These are phyloP conservation scores for Carterocephalus palaemon DNA, from an alignment of 2,888 invertebrate species.

Conservation along the genomic window DNA sequence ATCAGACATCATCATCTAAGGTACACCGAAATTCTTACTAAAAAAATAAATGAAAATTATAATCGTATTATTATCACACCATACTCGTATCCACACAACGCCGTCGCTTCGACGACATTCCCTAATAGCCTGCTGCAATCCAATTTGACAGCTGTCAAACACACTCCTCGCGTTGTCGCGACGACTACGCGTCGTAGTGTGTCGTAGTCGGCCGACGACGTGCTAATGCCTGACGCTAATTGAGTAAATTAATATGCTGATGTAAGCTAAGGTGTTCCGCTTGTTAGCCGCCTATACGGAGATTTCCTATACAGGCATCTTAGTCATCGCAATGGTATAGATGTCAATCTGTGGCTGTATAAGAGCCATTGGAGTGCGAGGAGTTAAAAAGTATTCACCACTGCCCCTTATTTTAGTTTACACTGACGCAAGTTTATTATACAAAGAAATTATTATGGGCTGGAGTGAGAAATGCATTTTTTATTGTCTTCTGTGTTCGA, in stretches of 20 bases:
- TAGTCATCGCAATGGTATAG: no score
- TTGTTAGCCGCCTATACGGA: slow-evolving; percentile 25
- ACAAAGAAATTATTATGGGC: no score
- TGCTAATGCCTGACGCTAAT: slow-evolving; percentile 54
- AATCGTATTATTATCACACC: not conserved
- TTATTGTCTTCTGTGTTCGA: no score
- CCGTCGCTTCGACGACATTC: slow-evolving; percentile 49
- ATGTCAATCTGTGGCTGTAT: no score
- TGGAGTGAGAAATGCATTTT: no score
- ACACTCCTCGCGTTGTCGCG: slow-evolving; percentile 64
- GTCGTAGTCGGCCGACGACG: slow-evolving; percentile 62
- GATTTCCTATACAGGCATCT: slow-evolving; percentile 4
- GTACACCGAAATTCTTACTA: no score
- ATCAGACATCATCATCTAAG: no score
- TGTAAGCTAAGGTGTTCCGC: slow-evolving; percentile 46
- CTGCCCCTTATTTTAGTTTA: no score
- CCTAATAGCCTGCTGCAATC: slow-evolving; percentile 74
- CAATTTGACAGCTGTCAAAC: slow-evolving; percentile 77
- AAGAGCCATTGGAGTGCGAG: no score
- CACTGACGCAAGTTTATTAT: no score
- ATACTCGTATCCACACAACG: slow-evolving; percentile 41
- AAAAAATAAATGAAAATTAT: no score
- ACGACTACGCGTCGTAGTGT: slow-evolving; percentile 57
- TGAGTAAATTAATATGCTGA: slow-evolving; percentile 53
- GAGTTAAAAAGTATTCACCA: no score